A percentile compares a stretch with the other conserved stretches of the same genome.
These are phyloP conservation scores for Enteromius afrohamiltoni DNA, from an alignment of 2,797 vertebrate genomes.

Conservation along the genomic window DNA sequence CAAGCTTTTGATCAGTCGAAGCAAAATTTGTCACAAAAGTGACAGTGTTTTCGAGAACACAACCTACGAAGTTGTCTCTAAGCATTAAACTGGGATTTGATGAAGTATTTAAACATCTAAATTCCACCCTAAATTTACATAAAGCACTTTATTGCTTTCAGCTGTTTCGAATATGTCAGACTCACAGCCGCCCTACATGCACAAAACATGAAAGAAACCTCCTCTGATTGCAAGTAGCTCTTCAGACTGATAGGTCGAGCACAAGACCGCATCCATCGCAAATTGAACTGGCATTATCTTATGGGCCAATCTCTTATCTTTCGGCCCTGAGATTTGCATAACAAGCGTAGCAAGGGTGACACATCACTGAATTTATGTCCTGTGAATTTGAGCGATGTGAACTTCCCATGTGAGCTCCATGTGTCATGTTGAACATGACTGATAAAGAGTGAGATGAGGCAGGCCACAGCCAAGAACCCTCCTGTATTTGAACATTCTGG, in stretches of 20 bases:
- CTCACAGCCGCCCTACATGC: background rate
- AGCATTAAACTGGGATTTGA: background rate
- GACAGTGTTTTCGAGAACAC: slow-evolving; percentile 6
- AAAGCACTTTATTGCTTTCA: slow-evolving; percentile 16
- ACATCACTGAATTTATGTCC: slow-evolving; percentile 16
- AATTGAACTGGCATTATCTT: slow-evolving; percentile 29
- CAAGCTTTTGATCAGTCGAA: too few relatives aligned
- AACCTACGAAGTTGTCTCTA: slow-evolving; percentile 3
- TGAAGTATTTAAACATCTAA: background rate
- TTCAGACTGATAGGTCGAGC: background rate
- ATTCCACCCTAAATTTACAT: slow-evolving; percentile 4
- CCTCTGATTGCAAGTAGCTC: slow-evolving; percentile 32
- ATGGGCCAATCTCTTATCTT: slow-evolving; percentile 30
- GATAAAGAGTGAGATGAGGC: slow-evolving; percentile 20
- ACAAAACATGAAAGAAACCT: slow-evolving; percentile 25
- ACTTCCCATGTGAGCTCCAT: slow-evolving; percentile 23
- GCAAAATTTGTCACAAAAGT: background rate
- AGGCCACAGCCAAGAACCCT: background rate
- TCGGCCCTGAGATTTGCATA: slow-evolving; percentile 25
- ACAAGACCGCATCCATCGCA: slow-evolving; percentile 12
- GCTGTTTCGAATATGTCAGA: slow-evolving; percentile 1
- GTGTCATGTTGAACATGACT: slow-evolving; percentile 28
- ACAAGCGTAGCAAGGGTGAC: slow-evolving; percentile 9
- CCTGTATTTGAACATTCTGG: background rate
- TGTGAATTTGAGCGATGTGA: slow-evolving; percentile 15